Base-by-base conservation (phyloP, 2,797 vertebrate genomes). In the Ceyx erithaca region DNA sequence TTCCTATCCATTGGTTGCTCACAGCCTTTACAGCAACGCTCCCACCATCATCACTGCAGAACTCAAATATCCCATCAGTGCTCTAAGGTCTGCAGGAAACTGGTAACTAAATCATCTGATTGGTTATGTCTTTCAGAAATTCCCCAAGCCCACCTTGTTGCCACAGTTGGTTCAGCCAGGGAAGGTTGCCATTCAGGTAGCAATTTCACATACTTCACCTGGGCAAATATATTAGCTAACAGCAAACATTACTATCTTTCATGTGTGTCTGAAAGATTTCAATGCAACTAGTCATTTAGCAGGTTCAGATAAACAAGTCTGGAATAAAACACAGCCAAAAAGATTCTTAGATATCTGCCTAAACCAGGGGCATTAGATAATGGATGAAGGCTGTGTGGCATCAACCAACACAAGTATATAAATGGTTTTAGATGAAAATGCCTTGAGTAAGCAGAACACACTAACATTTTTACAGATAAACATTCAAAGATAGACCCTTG, bases 191-290 rank as follows among this genome's bases (percentile, higher is more conserved):
- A 78, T 30, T 57, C 54, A 54, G 49, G 61, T 26, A 89, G 62
- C 58, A 82, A 73, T 88, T 94, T 63, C 86, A 82, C 28, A 59
- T 55, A 72, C 13, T 62, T 90, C n/a, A 84, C 45, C 41, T 70
- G 28, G 48, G 49, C 28, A 93, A 94, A 93, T 55, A 81, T 6
- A 86, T 52, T 33, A 67, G 31, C 73, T 87, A 92, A 75, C 57
- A 87, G 61, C 45, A 78, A 92, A 52, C 70, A 77, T 41, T 41
- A 57, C 52, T 79, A 90, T 70, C 37, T 80, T 82, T 61, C 49
- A 81, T n/a, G 40, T 70, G 0, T 37, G 68, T 82, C 86, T 81
- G 80, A 88, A 72, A 88, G 71, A 77, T 79, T 86, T 79, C 41
- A n/a, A 57, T 88, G 35, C 68, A 79, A 63, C 35, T 48, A 68